A percentile compares a stretch with the other conserved stretches of the same genome.
Conservation (phyloP, 2,888 invertebrate genomes). For the Ypsolopha sequella region DNA sequence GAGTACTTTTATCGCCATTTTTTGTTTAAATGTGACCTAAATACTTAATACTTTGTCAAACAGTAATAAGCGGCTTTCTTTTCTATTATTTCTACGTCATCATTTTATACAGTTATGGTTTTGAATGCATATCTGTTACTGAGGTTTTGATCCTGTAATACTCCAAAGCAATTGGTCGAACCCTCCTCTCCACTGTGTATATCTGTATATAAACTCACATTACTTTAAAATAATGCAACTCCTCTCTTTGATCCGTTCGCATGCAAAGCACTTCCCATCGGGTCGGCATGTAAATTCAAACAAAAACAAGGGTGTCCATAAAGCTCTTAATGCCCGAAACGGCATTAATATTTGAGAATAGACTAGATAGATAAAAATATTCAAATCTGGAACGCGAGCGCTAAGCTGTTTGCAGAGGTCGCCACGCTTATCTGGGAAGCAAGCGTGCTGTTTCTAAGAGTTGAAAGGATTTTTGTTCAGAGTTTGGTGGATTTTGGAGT, state of each 20-base stretch:
- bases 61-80: too few relatives aligned
- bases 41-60: too few relatives aligned
- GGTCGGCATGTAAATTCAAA: constrained; percentile 49
- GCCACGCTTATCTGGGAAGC: constrained; percentile 8
- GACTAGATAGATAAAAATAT: constrained; percentile 52
- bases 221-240: constrained; percentile 28
- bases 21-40: too few relatives aligned
- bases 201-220: background rate
- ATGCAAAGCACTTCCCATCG: constrained; percentile 36
- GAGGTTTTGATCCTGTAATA: background rate
- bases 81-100: too few relatives aligned
- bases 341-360: constrained; percentile 67
- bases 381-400: constrained; percentile 33
- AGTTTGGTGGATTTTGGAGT: too few relatives aligned
- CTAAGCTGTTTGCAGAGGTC: constrained; percentile 20
- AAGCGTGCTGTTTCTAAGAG: background rate
- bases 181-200: background rate
- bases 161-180: background rate
- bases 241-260: constrained; percentile 34
- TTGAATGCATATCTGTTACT: too few relatives aligned
- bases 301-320: constrained; percentile 60
- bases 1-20: too few relatives aligned
- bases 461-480: background rate
- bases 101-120: too few relatives aligned
- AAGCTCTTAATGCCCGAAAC: constrained; percentile 57